phyloP scores from a whole-genome alignment of 2,113 vertebrate species.

The Neoarius graeffei region DNA sequence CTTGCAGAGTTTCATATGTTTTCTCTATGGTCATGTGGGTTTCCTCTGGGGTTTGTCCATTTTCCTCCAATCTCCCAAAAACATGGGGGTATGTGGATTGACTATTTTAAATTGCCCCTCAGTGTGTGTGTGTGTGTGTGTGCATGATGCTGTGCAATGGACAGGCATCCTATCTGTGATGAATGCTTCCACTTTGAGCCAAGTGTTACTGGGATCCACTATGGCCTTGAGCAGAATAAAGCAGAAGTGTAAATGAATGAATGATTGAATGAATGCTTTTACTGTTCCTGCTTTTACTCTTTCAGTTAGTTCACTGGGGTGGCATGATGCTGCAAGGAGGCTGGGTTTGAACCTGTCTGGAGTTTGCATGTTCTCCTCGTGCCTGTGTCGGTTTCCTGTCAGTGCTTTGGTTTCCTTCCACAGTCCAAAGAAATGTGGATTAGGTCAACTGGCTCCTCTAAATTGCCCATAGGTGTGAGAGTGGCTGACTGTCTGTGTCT shows the following conservation, averaged over 20 bases:
- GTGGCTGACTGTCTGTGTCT: too few relatives aligned
- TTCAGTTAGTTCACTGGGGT: not conserved
- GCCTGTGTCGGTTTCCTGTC: too few relatives aligned
- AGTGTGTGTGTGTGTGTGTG: not conserved
- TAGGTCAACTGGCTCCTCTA: too few relatives aligned
- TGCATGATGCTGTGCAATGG: not conserved
- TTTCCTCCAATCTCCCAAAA: not conserved
- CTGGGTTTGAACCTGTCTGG: too few relatives aligned
- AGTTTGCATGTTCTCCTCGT: too few relatives aligned
- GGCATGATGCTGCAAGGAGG: too few relatives aligned
- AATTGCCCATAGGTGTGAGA: too few relatives aligned
- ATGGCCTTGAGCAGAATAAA: not conserved
- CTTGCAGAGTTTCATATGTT: not conserved
- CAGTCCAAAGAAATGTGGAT: too few relatives aligned
- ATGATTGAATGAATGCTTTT: not conserved
- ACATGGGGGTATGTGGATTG: not conserved
- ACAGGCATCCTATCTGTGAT: not conserved
- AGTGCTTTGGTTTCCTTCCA: too few relatives aligned
- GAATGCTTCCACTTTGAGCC: not conserved
- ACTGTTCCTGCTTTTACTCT: not conserved
- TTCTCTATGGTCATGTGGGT: not conserved
- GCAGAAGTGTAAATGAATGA: not conserved
- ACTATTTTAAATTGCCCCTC: not conserved
- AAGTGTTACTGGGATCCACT: not conserved
- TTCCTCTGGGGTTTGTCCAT: not conserved